Percentiles rank a stretch among this genome's conserved stretches.
These are phyloP conservation scores for Toxotes jaculatrix DNA, from an alignment of 2,113 vertebrate genomes.

Conservation along the genomic window DNA sequence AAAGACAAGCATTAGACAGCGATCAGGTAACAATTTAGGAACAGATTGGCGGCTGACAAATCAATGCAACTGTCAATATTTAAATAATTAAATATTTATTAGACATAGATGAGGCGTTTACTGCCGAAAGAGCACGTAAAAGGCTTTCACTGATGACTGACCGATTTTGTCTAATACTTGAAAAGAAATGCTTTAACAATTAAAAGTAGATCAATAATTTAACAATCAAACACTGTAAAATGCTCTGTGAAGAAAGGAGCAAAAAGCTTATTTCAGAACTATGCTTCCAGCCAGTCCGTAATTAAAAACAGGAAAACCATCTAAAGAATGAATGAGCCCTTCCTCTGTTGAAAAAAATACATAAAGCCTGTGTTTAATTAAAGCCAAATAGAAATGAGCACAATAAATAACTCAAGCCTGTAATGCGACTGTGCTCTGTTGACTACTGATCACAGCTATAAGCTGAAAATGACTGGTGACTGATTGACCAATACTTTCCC, in stretches of 20 bases:
- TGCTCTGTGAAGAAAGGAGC: neutral
- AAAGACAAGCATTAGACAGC: neutral
- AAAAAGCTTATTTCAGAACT: neutral
- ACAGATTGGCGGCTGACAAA: neutral
- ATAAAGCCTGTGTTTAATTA: neutral
- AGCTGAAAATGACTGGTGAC: neutral
- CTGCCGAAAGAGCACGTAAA: neutral
- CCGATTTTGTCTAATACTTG: neutral
- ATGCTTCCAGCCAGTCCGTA: neutral
- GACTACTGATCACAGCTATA: neutral
- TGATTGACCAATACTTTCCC: neutral
- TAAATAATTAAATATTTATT: neutral
- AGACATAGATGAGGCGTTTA: neutral
- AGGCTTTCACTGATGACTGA: neutral
- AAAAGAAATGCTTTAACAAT: neutral
- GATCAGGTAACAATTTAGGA: neutral
- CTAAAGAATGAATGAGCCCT: neutral
- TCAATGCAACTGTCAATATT: neutral
- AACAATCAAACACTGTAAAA: neutral
- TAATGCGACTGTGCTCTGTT: neutral
- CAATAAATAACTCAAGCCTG: neutral
- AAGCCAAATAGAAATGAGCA: neutral
- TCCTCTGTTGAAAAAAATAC: neutral
- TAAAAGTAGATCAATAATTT: neutral
- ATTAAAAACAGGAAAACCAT: conserved; percentile 13